Conservation (phyloP, 1,140 invertebrate species). For the Drosophila fuyamai region DNA sequence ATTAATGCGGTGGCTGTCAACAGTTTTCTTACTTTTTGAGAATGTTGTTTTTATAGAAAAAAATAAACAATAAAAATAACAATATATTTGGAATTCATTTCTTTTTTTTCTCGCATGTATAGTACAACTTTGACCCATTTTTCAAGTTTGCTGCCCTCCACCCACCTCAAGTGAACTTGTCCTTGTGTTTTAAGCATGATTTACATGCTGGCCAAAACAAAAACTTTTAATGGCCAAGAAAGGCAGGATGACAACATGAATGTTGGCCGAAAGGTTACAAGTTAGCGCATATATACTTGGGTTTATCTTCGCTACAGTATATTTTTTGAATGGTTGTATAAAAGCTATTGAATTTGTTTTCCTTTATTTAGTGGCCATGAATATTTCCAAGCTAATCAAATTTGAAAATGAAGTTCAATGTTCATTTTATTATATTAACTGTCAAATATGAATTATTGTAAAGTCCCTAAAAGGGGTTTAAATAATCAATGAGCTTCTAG, state of each 20-base stretch:
- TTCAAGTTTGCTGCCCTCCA: constrained; percentile 28
- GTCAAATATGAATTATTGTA: no score
- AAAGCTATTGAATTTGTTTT: not conserved
- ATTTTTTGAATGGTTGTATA: constrained; percentile 8
- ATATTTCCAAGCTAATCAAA: no score
- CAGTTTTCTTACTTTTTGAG: not conserved
- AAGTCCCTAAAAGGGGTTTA: no score
- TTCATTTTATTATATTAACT: no score
- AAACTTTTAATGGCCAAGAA: constrained; percentile 38
- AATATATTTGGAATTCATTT: not conserved
- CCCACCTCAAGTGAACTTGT: constrained; percentile 4
- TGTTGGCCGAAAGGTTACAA: constrained; percentile 16
- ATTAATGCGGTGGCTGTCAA: constrained; percentile 16
- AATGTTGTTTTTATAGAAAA: not conserved
- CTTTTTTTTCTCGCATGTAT: not conserved
- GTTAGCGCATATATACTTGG: constrained; percentile 7
- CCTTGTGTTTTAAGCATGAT: constrained; percentile 29
- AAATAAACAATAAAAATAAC: not conserved
- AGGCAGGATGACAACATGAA: constrained; percentile 8
- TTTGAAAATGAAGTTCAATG: no score
- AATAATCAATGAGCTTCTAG: not conserved
- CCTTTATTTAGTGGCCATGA: not conserved
- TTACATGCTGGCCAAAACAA: constrained; percentile 20
- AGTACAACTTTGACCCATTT: constrained; percentile 39
- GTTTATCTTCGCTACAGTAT: not conserved